Conservation (phyloP, 2,113 vertebrate genomes). For the Todiramphus saurophagus region DNA sequence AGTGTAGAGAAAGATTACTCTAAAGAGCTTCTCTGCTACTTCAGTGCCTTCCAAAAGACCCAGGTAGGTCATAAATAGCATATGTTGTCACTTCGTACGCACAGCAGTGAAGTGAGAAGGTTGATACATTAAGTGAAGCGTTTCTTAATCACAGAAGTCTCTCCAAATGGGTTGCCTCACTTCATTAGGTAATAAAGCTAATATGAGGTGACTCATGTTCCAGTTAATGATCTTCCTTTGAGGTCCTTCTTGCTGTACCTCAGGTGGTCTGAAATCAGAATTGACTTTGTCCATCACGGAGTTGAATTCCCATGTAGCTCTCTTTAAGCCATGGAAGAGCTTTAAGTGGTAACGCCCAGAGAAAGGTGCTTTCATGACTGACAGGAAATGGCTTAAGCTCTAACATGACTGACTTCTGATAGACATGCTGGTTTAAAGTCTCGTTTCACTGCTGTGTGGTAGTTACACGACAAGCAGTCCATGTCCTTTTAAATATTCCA, state of each 20-base stretch:
- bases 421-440: background rate
- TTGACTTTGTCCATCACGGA: background rate
- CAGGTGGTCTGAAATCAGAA: background rate
- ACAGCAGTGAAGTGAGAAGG: background rate
- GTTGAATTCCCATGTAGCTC: background rate
- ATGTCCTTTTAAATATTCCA: background rate
- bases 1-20: background rate
- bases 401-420: background rate
- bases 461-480: background rate
- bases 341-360: background rate
- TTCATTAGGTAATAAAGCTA: slow-evolving; percentile 28
- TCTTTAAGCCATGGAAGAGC: background rate
- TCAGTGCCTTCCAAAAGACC: background rate
- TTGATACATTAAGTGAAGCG: background rate
- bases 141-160: background rate
- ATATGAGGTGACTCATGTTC: background rate
- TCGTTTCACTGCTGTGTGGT: background rate
- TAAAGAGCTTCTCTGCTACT: background rate
- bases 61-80: background rate
- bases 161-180: slow-evolving; percentile 36
- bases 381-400: background rate
- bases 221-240: background rate
- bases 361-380: background rate
- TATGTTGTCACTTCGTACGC: background rate
- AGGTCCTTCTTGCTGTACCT: background rate